Conservation (phyloP, 2,888 invertebrate genomes). For the Strigamia transsilvanica region DNA sequence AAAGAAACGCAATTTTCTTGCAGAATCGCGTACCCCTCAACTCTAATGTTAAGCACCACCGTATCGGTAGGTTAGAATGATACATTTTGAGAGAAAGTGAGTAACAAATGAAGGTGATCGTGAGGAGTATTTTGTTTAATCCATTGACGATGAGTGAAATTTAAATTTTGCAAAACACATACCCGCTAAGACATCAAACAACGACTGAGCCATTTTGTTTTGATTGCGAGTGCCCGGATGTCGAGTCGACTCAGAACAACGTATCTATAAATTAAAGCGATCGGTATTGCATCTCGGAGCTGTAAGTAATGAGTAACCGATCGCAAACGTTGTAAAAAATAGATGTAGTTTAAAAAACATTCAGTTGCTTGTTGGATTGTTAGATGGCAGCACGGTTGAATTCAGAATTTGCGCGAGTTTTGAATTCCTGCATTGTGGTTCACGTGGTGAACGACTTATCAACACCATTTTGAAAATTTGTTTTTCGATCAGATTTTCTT, state of each 20-base stretch:
- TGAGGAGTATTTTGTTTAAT: neutral
- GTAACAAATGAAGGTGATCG: neutral
- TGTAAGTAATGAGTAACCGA: neutral
- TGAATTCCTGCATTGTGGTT: neutral
- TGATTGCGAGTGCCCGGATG: no score
- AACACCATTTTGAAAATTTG: neutral
- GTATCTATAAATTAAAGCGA: neutral
- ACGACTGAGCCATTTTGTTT: constrained; percentile 55
- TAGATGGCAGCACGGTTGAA: neutral
- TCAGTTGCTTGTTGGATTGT: neutral
- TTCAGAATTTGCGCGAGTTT: neutral
- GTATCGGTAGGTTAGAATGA: neutral
- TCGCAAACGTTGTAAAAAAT: neutral
- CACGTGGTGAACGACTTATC: neutral
- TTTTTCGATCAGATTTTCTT: neutral
- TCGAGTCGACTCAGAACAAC: neutral
- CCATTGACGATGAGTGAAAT: neutral
- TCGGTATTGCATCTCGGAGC: neutral
- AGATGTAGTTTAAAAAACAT: neutral
- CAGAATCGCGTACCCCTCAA: neutral
- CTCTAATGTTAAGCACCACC: neutral
- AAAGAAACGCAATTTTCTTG: constrained; percentile 39
- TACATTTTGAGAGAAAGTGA: neutral
- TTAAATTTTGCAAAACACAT: constrained; percentile 38
- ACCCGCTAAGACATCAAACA: constrained; percentile 56